Evolutionary conservation across 1,140 invertebrate genomes (phyloP).

Genomic region (Bradynema listronoti): DNA sequence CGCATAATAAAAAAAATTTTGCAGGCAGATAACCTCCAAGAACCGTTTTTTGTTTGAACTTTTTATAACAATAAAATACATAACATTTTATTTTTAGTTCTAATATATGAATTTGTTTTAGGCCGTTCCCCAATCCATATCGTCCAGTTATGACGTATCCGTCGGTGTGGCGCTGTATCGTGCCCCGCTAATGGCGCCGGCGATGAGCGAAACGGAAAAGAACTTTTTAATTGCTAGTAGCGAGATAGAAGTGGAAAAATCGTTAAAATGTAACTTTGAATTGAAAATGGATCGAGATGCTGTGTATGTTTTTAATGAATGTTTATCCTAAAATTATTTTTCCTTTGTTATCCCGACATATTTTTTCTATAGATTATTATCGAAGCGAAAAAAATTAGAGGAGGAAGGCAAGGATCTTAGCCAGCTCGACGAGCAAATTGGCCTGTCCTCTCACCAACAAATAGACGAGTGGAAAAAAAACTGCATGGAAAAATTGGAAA

Average conservation of each 20-base stretch:
- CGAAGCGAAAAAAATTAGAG: conserved; percentile 41
- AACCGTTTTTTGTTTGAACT: too few species aligned
- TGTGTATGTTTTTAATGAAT: conserved; percentile 36
- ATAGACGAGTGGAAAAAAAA: conserved; percentile 43
- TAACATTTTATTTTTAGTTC: too few species aligned
- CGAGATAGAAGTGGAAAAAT: conserved; percentile 36
- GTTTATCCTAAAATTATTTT: background rate
- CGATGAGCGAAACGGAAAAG: conserved; percentile 42
- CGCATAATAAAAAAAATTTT: too few species aligned
- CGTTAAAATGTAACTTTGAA: conserved; percentile 44
- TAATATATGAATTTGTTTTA: too few species aligned
- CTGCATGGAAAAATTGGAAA: conserved; percentile 2
- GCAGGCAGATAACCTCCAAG: too few species aligned
- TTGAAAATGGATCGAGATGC: conserved; percentile 40
- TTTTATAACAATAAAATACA: too few species aligned
- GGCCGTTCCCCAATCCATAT: too few species aligned
- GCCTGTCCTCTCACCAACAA: conserved; percentile 35
- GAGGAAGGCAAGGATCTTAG: conserved; percentile 53
- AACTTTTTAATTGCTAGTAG: conserved; percentile 20
- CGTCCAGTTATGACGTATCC: too few species aligned
- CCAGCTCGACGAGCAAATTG: conserved; percentile 48
- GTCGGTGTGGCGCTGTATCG: conserved; percentile 34
- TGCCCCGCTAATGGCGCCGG: conserved; percentile 40
- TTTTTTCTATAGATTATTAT: conserved; percentile 39
- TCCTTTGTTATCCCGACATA: background rate